Conservation (phyloP, 2,113 vertebrate species). For the Glaucomys volans region DNA sequence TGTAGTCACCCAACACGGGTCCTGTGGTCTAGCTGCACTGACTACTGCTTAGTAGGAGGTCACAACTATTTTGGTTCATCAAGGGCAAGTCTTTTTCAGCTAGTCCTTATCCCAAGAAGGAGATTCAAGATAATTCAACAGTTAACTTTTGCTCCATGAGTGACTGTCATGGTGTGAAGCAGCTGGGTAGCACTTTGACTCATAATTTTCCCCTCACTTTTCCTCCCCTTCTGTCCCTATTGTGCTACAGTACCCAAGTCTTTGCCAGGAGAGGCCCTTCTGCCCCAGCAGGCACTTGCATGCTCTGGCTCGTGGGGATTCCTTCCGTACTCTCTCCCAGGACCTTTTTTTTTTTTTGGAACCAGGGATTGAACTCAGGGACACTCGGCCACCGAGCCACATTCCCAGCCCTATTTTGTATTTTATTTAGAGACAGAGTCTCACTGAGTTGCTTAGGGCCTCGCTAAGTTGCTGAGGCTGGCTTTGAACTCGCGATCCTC, state of each 20-base stretch:
- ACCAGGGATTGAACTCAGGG: no score
- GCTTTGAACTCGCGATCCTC: no score
- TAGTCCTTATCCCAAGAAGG: background rate
- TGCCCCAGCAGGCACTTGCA: background rate
- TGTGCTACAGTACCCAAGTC: background rate
- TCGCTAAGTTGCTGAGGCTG: no score
- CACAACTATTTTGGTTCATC: background rate
- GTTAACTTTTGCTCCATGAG: background rate
- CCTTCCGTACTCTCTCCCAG: background rate
- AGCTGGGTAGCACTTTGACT: background rate
- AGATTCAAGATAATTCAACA: background rate
- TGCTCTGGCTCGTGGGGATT: no score
- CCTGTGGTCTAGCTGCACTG: background rate
- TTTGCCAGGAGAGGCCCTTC: background rate
- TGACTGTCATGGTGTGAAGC: fast-evolving
- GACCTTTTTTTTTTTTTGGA: no score
- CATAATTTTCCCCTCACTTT: background rate
- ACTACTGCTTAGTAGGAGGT: no score
- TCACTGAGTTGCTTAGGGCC: no score
- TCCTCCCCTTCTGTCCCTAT: background rate
- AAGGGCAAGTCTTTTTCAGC: background rate
- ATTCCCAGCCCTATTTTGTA: no score
- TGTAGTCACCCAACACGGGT: background rate
- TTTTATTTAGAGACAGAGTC: no score
- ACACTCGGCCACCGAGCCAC: no score